Conservation (phyloP, 2,888 invertebrate genomes). For the Linyphia triangularis region DNA sequence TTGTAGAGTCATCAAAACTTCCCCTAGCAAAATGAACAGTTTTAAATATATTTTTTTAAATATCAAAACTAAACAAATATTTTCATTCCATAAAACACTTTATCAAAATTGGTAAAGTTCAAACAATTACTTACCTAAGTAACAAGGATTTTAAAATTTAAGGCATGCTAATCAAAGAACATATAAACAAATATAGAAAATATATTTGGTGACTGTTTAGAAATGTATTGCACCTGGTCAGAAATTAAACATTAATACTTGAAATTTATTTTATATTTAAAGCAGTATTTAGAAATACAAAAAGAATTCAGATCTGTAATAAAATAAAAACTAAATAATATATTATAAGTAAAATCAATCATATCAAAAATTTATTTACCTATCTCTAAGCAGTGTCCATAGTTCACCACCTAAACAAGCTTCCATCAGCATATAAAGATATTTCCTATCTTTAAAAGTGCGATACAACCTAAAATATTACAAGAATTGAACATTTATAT, state of each 20-base stretch:
- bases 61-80: not conserved
- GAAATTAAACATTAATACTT: no score
- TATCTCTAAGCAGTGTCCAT: slow-evolving; percentile 93
- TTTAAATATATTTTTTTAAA: not conserved
- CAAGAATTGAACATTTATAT: not conserved
- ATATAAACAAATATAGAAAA: no score
- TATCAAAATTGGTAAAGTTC: no score
- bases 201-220: not conserved
- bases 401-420: slow-evolving; percentile 98
- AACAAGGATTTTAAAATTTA: no score
- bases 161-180: no score
- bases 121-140: no score
- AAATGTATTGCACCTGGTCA: not conserved
- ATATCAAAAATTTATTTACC: slow-evolving; percentile 48
- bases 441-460: slow-evolving; percentile 87
- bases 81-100: no score
- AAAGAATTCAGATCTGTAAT: no score
- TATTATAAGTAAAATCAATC: no score
- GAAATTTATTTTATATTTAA: no score
- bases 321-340: no score
- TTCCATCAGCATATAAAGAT: slow-evolving; percentile 99
- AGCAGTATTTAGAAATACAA: no score
- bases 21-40: slow-evolving; percentile 82
- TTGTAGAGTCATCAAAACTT: slow-evolving; percentile 95
- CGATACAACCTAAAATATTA: slow-evolving; percentile 66